phyloP scores from a whole-genome alignment of 2,113 vertebrate species.

The Eurypyga helias region DNA sequence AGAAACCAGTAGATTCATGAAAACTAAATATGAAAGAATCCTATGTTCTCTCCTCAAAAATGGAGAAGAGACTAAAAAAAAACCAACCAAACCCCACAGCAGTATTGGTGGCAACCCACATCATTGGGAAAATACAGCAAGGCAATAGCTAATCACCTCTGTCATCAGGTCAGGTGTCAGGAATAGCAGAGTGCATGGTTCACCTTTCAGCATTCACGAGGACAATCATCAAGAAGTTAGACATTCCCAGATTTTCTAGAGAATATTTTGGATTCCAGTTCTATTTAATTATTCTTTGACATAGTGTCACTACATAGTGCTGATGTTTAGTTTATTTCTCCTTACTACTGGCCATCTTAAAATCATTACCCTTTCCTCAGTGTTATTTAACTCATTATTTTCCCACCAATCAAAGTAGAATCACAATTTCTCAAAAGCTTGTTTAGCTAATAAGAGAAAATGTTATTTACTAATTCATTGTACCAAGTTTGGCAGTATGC shows the following conservation, averaged over 20 bases:
- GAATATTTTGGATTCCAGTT: neutral
- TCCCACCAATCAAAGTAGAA: neutral
- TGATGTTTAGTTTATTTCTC: neutral
- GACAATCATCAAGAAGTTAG: neutral
- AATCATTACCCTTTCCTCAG: neutral
- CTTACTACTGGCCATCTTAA: neutral
- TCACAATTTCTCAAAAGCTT: neutral
- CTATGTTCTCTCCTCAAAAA: neutral
- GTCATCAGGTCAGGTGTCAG: neutral
- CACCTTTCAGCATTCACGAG: neutral
- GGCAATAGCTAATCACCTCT: neutral
- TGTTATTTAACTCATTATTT: neutral
- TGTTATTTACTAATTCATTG: neutral
- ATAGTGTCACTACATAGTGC: neutral
- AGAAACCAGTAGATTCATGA: neutral
- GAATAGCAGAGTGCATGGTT: neutral
- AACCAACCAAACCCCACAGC: neutral
- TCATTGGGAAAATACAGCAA: neutral
- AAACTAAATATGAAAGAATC: neutral
- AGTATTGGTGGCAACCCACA: neutral
- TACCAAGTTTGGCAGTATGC: neutral
- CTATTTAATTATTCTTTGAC: neutral
- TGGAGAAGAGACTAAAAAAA: neutral
- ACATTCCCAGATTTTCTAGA: neutral
- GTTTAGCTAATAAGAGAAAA: neutral